Base-by-base conservation (phyloP, 2,888 invertebrate species). In the Alitta virens region DNA sequence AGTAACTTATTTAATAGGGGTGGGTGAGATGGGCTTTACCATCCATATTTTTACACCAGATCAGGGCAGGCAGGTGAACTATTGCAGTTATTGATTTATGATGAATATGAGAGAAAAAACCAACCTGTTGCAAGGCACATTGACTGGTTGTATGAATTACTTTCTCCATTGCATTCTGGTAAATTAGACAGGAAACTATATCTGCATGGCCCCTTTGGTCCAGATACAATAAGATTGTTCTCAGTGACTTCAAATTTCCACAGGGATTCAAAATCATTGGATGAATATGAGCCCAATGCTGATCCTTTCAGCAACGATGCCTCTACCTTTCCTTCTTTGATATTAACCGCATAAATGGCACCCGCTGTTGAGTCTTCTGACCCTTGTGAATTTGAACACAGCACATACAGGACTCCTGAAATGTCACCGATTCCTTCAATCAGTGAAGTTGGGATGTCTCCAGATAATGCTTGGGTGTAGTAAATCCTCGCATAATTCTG, bases 321-420 rank as follows among this genome's bases (percentile, higher is more conserved):
- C 2, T 54, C 42, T 14, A 66, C 21, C 1, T 58, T 57, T 7
- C 63, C 66, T 49, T 60, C 33, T 12, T 51, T 51, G 0, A 72
- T 21, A 5, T 65, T 59, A 5, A 74, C 43, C 14, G 42, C 46
- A 60, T 75, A 74, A 25, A 73, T 43, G 7, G 72, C 60, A 18
- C 74, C 68, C 12, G 58, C 65, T n/a, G 75, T 72, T 0, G 59
- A 51, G 26, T 72, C 68, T 40, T 74, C 74, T 1, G 46, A 25
- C 12, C 61, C 59, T 57, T 64, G 67, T 40, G 71, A 73, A 56
- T 71, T 71, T 16, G 75, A 75, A 56, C 75, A 75, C 2, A 74
- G 62, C 16, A 74, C 67, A 14, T 74, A 18, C 1, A 71, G 25
- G 3, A 63, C 50, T 26, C 55, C 60, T 1, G 67, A 66, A 63